Conservation (phyloP, 2,888 invertebrate genomes). For the Noctua pronuba region DNA sequence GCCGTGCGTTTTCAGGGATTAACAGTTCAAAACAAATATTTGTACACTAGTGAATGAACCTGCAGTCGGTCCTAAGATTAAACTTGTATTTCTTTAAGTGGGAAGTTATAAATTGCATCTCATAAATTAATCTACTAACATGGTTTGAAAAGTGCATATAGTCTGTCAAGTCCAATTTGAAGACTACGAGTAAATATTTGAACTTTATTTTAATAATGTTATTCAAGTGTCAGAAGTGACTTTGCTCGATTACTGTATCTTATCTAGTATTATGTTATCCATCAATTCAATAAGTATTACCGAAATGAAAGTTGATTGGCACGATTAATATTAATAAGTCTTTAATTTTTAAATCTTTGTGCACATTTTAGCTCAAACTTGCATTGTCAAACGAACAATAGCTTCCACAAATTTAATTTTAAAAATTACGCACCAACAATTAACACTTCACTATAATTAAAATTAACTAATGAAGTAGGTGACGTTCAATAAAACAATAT, state of each 20-base stretch:
- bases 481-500: constrained; percentile 20
- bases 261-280: background rate
- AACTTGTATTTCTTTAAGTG: constrained; percentile 8
- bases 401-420: background rate
- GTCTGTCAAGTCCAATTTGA: constrained; percentile 15
- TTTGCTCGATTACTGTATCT: background rate
- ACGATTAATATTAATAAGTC: background rate
- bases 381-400: background rate
- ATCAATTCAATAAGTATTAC: background rate
- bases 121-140: constrained; percentile 27
- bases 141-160: constrained; percentile 14
- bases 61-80: background rate
- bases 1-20: background rate
- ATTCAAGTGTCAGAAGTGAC: constrained; percentile 4
- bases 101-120: constrained; percentile 28
- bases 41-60: background rate
- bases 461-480: constrained; percentile 9
- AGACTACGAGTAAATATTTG: background rate
- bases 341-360: background rate
- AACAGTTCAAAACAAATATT: background rate
- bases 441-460: constrained; percentile 19
- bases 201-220: background rate
- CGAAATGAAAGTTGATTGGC: background rate
- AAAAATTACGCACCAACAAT: background rate
- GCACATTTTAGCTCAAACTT: background rate